These are phyloP conservation scores for Phengaris arion DNA, from an alignment of 2,888 invertebrate species.

Conservation along the genomic window DNA sequence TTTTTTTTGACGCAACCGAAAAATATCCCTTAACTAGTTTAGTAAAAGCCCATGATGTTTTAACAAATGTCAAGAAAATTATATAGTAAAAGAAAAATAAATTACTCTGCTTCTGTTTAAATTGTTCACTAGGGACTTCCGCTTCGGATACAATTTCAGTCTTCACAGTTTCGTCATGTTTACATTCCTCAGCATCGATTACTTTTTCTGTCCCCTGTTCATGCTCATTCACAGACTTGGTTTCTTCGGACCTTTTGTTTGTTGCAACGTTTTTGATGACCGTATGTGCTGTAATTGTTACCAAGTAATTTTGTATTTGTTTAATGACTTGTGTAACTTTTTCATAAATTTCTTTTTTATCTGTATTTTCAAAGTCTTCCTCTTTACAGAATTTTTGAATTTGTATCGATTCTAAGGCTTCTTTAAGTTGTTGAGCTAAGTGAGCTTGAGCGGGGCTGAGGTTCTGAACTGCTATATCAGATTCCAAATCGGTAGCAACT, in stretches of 20 bases:
- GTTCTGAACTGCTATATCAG: slow-evolving; percentile 34
- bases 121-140: no score
- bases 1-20: no score
- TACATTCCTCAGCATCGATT: not conserved
- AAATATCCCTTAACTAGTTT: no score
- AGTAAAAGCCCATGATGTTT: no score
- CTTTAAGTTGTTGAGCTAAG: slow-evolving; percentile 54
- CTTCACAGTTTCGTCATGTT: slow-evolving; percentile 44
- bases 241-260: not conserved
- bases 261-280: not conserved
- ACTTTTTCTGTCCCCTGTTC: not conserved
- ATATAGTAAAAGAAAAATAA: no score
- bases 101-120: no score
- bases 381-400: slow-evolving; percentile 50
- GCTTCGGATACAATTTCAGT: slow-evolving; percentile 39
- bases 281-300: not conserved
- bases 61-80: no score
- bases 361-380: slow-evolving; percentile 23
- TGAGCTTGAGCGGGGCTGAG: slow-evolving; percentile 43
- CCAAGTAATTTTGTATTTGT: not conserved
- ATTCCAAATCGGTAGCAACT: slow-evolving; percentile 33
- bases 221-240: not conserved
- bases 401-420: slow-evolving; percentile 52
- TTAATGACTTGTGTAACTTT: not conserved
- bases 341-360: not conserved